phyloP scores from a whole-genome alignment of 1,140 invertebrate species.

The Solenopsis invicta region DNA sequence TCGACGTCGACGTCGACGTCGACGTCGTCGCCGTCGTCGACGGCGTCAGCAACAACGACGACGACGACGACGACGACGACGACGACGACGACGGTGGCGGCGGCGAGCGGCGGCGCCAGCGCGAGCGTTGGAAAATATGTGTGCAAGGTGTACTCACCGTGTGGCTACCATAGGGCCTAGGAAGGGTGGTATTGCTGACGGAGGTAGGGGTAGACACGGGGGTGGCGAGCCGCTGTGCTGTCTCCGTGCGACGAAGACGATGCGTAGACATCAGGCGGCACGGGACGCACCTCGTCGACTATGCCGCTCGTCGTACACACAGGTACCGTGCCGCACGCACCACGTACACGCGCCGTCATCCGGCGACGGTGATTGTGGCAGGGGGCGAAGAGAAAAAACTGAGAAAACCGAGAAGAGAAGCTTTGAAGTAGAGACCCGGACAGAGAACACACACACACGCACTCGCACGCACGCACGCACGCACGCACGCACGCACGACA shows the following conservation, averaged over 20 bases:
- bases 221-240: conserved; percentile 69
- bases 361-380: conserved; percentile 61
- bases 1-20: too few species aligned
- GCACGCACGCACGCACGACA: conserved; percentile 32
- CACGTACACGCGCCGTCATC: conserved; percentile 69
- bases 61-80: not conserved
- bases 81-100: not conserved
- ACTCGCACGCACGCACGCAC: not conserved
- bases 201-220: conserved; percentile 69
- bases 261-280: conserved; percentile 77
- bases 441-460: too few species aligned
- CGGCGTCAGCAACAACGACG: not conserved
- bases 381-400: not conserved
- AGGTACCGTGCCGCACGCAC: conserved; percentile 66
- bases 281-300: conserved; percentile 63
- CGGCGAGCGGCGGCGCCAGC: conserved; percentile 18
- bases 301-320: conserved; percentile 63
- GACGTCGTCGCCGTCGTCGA: too few species aligned
- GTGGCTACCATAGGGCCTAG: conserved; percentile 74
- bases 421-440: conserved; percentile 9
- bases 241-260: conserved; percentile 70
- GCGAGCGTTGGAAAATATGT: conserved; percentile 8
- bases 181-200: conserved; percentile 73
- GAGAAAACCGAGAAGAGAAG: not conserved
- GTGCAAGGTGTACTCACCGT: conserved; percentile 67